Percentiles rank a stretch among this genome's conserved stretches.
Conservation (phyloP, 2,888 invertebrate genomes). For the Mactromeris polynyma region DNA sequence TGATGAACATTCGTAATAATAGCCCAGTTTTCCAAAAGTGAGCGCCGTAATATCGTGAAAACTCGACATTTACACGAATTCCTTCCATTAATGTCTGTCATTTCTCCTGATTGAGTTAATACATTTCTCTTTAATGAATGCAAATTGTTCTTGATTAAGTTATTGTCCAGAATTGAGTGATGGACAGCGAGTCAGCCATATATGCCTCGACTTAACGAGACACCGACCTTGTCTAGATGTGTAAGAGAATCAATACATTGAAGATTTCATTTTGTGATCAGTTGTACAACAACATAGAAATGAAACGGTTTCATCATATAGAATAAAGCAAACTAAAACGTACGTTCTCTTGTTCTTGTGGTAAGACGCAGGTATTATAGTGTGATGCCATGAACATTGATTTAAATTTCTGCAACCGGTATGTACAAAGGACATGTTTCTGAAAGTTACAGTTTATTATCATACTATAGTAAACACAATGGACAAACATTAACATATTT, state of each 20-base stretch:
- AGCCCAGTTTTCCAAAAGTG: neutral
- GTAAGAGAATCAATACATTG: neutral
- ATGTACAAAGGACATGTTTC: no score
- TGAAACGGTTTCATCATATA: no score
- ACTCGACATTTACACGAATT: neutral
- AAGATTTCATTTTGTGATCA: neutral
- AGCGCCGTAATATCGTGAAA: neutral
- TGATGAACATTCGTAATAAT: neutral
- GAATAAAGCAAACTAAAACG: no score
- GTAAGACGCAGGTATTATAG: no score
- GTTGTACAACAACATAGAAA: neutral
- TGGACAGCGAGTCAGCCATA: neutral
- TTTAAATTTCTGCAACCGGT: no score
- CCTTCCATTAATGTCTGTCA: neutral
- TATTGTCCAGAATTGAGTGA: neutral
- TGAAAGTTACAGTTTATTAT: no score
- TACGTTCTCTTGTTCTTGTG: no score
- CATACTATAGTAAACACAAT: no score
- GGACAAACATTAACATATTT: no score
- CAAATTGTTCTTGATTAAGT: neutral
- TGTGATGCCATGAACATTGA: no score
- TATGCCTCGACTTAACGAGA: neutral
- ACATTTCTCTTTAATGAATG: neutral
- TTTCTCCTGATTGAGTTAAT: neutral
- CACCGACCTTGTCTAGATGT: neutral